Evolutionary conservation across 2,113 vertebrate species (phyloP).

Genomic region (Cathartes aura): DNA sequence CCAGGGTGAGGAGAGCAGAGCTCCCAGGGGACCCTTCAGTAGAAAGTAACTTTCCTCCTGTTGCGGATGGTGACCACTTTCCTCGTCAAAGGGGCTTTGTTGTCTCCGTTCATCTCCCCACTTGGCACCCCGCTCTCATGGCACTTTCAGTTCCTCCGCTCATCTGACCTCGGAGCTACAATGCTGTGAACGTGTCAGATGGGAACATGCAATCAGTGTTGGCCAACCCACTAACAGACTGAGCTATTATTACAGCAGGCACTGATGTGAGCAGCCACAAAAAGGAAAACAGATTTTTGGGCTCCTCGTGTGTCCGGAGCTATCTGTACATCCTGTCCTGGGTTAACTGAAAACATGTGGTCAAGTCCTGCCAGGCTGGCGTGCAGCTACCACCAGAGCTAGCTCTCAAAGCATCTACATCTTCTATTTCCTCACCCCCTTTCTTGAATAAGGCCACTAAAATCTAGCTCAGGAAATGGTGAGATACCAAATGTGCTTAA

Average conservation of each 20-base stretch:
- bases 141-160: neutral
- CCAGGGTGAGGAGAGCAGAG: neutral
- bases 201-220: neutral
- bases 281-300: conserved; percentile 23
- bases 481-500: neutral
- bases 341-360: conserved; percentile 40
- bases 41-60: neutral
- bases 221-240: neutral
- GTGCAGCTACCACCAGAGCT: neutral
- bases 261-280: conserved; percentile 38
- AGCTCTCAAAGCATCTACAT: neutral
- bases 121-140: neutral
- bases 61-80: neutral
- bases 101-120: neutral
- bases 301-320: neutral
- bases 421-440: neutral
- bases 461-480: conserved; percentile 11
- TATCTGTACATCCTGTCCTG: conserved; percentile 12
- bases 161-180: neutral
- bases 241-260: conserved; percentile 7
- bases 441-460: neutral
- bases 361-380: neutral
- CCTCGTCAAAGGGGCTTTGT: neutral
- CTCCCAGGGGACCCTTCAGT: neutral
- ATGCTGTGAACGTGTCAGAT: neutral